Base-by-base conservation (phyloP, 2,113 vertebrate genomes). In the Gymnogyps californianus region DNA sequence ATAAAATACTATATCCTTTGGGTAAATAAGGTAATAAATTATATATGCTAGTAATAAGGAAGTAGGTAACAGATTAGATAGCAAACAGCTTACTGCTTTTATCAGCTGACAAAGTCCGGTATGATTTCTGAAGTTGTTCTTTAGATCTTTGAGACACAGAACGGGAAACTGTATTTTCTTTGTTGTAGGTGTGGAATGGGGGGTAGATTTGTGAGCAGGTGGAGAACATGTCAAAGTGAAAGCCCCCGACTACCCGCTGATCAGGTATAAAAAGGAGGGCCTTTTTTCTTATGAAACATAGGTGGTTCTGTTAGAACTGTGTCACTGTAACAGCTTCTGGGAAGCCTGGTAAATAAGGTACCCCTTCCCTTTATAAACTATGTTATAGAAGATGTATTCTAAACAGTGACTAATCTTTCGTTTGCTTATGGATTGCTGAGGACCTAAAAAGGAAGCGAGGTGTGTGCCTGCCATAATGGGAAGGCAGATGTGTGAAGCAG, bases 111-210 rank as follows among this genome's bases (percentile, higher is more conserved):
- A 6, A 29, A 59, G 17, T 21, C 84, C 46, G 15, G 10, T 42
- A 10, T 46, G 66, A 51, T 76, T 85, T 67, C 36, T 70, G 42
- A 85, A 71, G 51, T 16, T 82, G 40, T 70, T 26, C 31, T 75
- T 85, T 54, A 54, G 15, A 13, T 19, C 25, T 84, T 74, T 77
- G 49, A 18, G 12, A 9, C 14, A 16, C 26, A 34, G 51, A 61
- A 36, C 0, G 1, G 46, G 49, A 57, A 84, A 21, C 16, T 0
- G 0, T 46, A 5, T 55, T 57, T 59, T 74, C 15, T 67, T 72
- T 58, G 17, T n/a, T 1, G 5, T 6, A 34, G 40, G 14, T 66
- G 21, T 36, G 40, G 10, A 59, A 13, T 5, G 21, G 16, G 40
- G 7, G 8, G 8, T n/a, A 13, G 47, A 40, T 67, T 16, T 49